Percentiles rank a stretch among this genome's conserved stretches.
Conservation (phyloP, 2,113 vertebrate genomes). For the Labeo catla region DNA sequence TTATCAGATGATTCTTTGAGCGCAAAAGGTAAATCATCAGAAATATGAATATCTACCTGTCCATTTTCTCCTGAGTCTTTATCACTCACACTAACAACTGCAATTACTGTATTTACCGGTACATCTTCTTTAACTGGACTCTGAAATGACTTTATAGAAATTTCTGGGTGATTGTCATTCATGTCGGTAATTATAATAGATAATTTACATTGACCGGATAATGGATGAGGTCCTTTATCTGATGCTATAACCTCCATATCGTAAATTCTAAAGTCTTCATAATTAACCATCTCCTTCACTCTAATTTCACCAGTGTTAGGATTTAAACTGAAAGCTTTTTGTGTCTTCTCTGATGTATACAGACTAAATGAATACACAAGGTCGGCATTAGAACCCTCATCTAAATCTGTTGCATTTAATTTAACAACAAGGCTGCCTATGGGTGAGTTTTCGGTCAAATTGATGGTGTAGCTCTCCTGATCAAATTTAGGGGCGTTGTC, state of each 20-base stretch:
- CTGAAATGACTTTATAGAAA: slow-evolving; percentile 77
- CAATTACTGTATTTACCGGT: slow-evolving; percentile 52
- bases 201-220: slow-evolving; percentile 50
- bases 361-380: slow-evolving; percentile 59
- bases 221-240: slow-evolving; percentile 57
- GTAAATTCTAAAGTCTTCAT: slow-evolving; percentile 61
- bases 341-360: slow-evolving; percentile 63
- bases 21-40: slow-evolving; percentile 53
- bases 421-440: slow-evolving; percentile 65
- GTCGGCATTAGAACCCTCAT: slow-evolving; percentile 69
- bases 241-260: slow-evolving; percentile 64
- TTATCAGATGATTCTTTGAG: slow-evolving; percentile 54
- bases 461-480: slow-evolving; percentile 52
- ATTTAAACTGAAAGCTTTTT: slow-evolving; percentile 57
- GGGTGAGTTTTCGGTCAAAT: slow-evolving; percentile 67
- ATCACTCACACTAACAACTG: slow-evolving; percentile 61
- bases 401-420: slow-evolving; percentile 70
- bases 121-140: slow-evolving; percentile 60
- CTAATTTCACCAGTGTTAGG: slow-evolving; percentile 58
- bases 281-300: slow-evolving; percentile 62
- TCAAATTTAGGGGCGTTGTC: slow-evolving; percentile 71
- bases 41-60: slow-evolving; percentile 64
- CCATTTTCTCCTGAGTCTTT: slow-evolving; percentile 73
- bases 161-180: slow-evolving; percentile 77
- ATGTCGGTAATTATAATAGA: slow-evolving; percentile 59